Conservation (phyloP, 2,888 invertebrate species). For the Pristionchus mayeri region DNA sequence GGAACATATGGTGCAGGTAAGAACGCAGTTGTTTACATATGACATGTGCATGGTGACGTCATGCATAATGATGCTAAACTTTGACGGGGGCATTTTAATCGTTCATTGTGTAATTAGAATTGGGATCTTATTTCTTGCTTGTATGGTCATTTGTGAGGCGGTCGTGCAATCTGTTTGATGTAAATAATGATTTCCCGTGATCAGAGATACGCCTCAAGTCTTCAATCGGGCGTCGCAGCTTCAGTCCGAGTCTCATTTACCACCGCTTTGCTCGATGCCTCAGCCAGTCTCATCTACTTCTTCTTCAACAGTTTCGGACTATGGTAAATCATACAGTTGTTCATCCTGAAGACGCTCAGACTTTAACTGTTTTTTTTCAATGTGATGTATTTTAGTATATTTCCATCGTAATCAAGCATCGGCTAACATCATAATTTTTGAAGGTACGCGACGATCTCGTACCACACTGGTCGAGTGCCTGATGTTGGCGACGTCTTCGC, state of each 20-base stretch:
- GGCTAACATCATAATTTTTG: not conserved
- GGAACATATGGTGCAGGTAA: constrained; percentile 31
- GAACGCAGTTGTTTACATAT: no score
- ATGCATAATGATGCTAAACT: no score
- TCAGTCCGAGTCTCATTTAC: not conserved
- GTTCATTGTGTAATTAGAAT: no score
- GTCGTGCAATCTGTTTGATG: no score
- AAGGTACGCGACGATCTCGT: constrained; percentile 14
- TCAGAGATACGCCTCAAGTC: constrained; percentile 4
- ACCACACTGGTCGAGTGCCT: not conserved
- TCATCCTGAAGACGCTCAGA: not conserved
- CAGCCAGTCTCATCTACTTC: not conserved
- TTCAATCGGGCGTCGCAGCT: not conserved
- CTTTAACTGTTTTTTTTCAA: not conserved
- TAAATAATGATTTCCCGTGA: no score
- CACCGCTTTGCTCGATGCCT: not conserved
- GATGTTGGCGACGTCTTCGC: not conserved
- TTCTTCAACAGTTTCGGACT: constrained; percentile 22
- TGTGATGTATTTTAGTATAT: no score
- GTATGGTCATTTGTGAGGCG: no score
- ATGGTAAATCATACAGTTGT: no score
- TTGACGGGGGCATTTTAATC: no score
- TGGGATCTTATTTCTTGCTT: no score
- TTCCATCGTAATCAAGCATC: no score
- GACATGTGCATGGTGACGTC: no score